A percentile compares a stretch with the other conserved stretches of the same genome.
These are phyloP conservation scores for Ceratosolen solmsi DNA, from an alignment of 1,140 invertebrate genomes.

Conservation along the genomic window DNA sequence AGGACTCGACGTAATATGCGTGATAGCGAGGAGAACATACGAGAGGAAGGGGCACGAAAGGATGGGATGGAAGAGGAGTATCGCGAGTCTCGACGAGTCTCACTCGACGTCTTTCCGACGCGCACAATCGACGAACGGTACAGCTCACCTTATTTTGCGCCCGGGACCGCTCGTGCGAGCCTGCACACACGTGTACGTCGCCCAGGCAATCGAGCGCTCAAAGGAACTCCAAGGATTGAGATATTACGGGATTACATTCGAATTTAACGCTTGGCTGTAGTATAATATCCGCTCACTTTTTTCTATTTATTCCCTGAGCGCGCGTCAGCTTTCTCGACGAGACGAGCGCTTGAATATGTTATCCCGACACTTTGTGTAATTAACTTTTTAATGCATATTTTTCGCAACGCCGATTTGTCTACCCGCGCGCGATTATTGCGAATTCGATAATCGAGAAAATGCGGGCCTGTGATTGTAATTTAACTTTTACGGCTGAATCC, in stretches of 20 bases:
- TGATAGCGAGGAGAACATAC: neutral
- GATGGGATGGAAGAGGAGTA: neutral
- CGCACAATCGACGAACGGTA: slow-evolving; percentile 49
- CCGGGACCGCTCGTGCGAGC: slow-evolving; percentile 5
- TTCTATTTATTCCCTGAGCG: neutral
- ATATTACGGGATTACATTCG: slow-evolving; percentile 46
- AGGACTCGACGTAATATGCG: slow-evolving; percentile 18
- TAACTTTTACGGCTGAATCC: neutral
- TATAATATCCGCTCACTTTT: slow-evolving; percentile 23
- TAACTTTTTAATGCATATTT: neutral
- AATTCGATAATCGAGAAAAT: neutral
- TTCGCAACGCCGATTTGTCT: neutral
- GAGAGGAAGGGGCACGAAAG: neutral
- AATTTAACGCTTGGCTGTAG: slow-evolving; percentile 31
- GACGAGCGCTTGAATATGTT: neutral
- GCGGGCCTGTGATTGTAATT: neutral
- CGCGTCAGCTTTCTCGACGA: neutral
- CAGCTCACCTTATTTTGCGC: slow-evolving; percentile 26
- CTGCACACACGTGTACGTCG: slow-evolving; percentile 2
- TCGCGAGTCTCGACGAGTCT: neutral
- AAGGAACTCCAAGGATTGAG: slow-evolving; percentile 29
- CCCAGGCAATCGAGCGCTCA: neutral
- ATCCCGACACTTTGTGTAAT: neutral
- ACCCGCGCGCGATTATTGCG: neutral
- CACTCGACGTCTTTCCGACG: slow-evolving; percentile 52